These are phyloP conservation scores for Prietella phreatophila DNA, from an alignment of 2,113 vertebrate species.

Conservation along the genomic window DNA sequence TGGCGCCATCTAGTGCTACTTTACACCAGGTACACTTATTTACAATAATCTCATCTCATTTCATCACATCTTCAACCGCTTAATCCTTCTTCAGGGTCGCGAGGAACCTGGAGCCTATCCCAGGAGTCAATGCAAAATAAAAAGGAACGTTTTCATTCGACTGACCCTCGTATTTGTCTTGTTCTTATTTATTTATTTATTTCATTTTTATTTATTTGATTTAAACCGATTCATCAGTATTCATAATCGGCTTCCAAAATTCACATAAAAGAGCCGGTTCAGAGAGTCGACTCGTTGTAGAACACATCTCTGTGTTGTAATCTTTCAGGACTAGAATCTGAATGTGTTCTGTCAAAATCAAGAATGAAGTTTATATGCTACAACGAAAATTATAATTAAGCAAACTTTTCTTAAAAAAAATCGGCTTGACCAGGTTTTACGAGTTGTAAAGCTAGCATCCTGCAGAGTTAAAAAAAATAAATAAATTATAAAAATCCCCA, in stretches of 20 bases:
- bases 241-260: not conserved
- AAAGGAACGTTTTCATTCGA: no score
- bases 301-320: not conserved
- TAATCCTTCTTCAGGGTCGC: no score
- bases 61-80: no score
- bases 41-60: no score
- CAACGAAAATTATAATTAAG: not conserved
- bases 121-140: no score
- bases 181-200: no score
- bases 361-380: not conserved
- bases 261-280: not conserved
- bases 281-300: not conserved
- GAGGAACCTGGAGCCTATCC: no score
- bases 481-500: not conserved
- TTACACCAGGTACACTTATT: no score
- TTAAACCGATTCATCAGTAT: no score
- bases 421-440: accelerated
- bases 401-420: not conserved
- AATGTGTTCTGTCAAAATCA: not conserved
- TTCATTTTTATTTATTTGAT: no score
- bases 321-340: not conserved
- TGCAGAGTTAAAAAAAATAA: not conserved
- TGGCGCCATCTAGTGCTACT: no score
- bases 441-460: not conserved
- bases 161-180: no score